Evolutionary conservation across 2,888 invertebrate species (phyloP).

Genomic region (Sphinx pinastri): DNA sequence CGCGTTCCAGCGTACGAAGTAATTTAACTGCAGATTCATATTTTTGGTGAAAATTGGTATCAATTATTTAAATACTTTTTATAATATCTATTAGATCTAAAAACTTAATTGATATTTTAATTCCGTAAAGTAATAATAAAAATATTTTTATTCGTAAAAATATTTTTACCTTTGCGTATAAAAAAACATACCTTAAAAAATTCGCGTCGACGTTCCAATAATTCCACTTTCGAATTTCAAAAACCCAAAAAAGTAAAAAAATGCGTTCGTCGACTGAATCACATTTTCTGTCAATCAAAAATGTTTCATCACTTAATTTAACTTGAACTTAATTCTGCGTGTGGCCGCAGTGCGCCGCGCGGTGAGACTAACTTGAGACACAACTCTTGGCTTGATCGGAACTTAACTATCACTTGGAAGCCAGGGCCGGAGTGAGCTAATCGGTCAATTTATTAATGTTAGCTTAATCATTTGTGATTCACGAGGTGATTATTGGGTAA

Average conservation of each 20-base stretch:
- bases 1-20: background rate
- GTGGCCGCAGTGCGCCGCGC: constrained; percentile 38
- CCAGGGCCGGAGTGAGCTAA: constrained; percentile 46
- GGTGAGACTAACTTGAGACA: constrained; percentile 41
- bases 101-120: background rate
- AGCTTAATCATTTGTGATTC: constrained; percentile 25
- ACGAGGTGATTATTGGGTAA: constrained; percentile 23
- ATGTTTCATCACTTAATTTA: constrained; percentile 69
- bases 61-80: too few relatives aligned
- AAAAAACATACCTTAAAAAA: constrained; percentile 50
- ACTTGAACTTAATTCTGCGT: constrained; percentile 41
- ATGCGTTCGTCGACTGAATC: constrained; percentile 71
- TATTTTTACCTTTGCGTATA: background rate
- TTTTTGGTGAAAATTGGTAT: background rate
- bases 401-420: constrained; percentile 47
- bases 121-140: background rate
- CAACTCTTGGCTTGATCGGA: constrained; percentile 36
- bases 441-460: too few relatives aligned
- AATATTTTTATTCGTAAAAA: background rate
- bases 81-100: background rate
- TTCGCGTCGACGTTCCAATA: constrained; percentile 51
- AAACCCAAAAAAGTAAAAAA: constrained; percentile 45
- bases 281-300: constrained; percentile 78
- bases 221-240: constrained; percentile 46
- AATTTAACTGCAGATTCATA: background rate